Percentiles rank a stretch among this genome's conserved stretches.
Evolutionary conservation across 1,140 invertebrate genomes (phyloP).

Genomic region (Drosophila azteca): DNA sequence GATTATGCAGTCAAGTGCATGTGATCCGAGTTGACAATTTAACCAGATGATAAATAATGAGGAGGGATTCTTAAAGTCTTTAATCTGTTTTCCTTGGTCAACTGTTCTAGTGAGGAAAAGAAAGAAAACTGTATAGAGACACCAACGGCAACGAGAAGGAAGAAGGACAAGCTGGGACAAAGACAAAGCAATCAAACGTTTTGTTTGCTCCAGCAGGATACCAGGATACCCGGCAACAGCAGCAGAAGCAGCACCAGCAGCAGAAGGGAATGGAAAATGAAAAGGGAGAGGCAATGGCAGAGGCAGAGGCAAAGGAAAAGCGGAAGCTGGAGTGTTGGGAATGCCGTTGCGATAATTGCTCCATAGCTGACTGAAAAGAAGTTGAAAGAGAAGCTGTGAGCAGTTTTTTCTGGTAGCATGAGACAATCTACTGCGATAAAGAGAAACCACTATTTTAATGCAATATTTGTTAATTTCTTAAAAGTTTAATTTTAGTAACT

Average conservation of each 20-base stretch:
- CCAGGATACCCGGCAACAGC: neutral
- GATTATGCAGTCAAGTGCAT: neutral
- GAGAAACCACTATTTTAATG: too few species aligned
- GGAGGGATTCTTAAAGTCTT: too few species aligned
- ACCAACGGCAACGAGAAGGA: neutral
- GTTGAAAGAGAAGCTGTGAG: too few species aligned
- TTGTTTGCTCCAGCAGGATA: slow-evolving; percentile 6
- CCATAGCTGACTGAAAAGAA: too few species aligned
- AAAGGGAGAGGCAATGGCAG: neutral
- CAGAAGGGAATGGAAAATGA: slow-evolving; percentile 13
- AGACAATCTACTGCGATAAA: too few species aligned
- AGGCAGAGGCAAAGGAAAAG: too few species aligned
- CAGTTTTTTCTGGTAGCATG: too few species aligned
- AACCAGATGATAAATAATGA: slow-evolving; percentile 8
- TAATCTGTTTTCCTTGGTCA: slow-evolving; percentile 3
- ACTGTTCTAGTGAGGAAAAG: slow-evolving; percentile 20
- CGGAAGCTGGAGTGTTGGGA: too few species aligned
- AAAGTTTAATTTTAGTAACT: too few species aligned
- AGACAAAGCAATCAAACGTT: slow-evolving; percentile 38
- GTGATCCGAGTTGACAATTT: slow-evolving; percentile 6
- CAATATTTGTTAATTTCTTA: too few species aligned
- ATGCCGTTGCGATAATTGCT: too few species aligned
- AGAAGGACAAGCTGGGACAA: slow-evolving; percentile 23
- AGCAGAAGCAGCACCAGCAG: slow-evolving; percentile 18
- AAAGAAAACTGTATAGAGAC: slow-evolving; percentile 7